phyloP scores from a whole-genome alignment of 2,888 invertebrate genomes.

The Platypus cylindrus region DNA sequence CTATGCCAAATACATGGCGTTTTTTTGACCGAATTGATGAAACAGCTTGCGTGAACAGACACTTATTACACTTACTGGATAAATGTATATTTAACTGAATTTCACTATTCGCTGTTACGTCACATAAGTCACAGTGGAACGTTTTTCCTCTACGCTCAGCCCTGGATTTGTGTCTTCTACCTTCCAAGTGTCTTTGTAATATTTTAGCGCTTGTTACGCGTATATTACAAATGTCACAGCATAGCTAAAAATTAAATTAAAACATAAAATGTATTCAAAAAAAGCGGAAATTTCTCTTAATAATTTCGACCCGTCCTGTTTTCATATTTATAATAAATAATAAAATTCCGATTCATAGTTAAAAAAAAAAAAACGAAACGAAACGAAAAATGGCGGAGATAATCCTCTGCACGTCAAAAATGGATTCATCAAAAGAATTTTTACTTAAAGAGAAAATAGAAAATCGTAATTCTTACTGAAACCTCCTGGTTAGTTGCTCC shows the following conservation, averaged over 20 bases:
- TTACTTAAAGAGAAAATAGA: not conserved
- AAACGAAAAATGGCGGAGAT: not conserved
- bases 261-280: conserved; percentile 2
- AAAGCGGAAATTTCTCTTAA: too few species aligned
- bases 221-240: conserved; percentile 32
- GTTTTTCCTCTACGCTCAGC: conserved; percentile 30
- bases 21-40: too few species aligned
- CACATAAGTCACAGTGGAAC: conserved; percentile 32
- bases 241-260: conserved; percentile 21
- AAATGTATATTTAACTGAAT: conserved; percentile 33
- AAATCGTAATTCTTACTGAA: not conserved
- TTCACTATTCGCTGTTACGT: conserved; percentile 32
- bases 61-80: conserved; percentile 26
- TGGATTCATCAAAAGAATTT: not conserved
- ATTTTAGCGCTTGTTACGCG: conserved; percentile 32
- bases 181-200: conserved; percentile 31
- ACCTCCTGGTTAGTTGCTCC: not conserved
- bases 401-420: not conserved
- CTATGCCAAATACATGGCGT: too few species aligned
- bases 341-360: too few species aligned
- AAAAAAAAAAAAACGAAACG: too few species aligned
- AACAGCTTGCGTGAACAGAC: too few species aligned
- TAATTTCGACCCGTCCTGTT: too few species aligned
- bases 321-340: too few species aligned
- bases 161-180: conserved; percentile 31